Percentiles rank a stretch among this genome's conserved stretches.
These are phyloP conservation scores for Centroberyx gerrardi DNA, from an alignment of 2,797 vertebrate species.

Conservation along the genomic window DNA sequence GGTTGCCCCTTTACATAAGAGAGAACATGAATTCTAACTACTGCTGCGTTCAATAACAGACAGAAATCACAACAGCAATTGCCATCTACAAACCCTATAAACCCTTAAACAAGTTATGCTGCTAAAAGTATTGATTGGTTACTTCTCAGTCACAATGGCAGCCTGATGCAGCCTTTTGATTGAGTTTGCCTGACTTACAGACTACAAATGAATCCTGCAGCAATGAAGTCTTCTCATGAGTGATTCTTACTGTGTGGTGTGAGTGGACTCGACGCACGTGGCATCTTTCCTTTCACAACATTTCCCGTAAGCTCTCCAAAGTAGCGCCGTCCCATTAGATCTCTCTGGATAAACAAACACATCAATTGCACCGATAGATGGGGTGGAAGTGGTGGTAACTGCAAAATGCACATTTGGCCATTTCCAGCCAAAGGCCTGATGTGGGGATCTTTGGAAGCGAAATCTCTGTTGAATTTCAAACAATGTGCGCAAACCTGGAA, in stretches of 20 bases:
- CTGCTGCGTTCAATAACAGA: no score
- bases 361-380: slow-evolving; percentile 23
- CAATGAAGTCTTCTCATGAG: not conserved
- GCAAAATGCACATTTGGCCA: slow-evolving; percentile 33
- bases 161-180: not conserved
- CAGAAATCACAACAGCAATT: no score
- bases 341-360: slow-evolving; percentile 42
- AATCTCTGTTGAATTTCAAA: slow-evolving; percentile 39
- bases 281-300: slow-evolving; percentile 10
- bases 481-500: slow-evolving; percentile 49
- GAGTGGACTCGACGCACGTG: no score
- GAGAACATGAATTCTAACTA: no score
- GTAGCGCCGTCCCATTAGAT: slow-evolving; percentile 21
- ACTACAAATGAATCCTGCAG: not conserved
- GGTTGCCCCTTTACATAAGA: no score
- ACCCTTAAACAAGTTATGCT: not conserved
- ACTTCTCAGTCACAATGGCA: not conserved
- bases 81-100: not conserved
- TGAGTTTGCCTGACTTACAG: slow-evolving; percentile 15
- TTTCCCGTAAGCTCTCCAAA: slow-evolving; percentile 22
- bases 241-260: not conserved
- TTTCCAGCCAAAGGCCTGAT: slow-evolving; percentile 46
- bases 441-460: slow-evolving; percentile 26
- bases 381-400: slow-evolving; percentile 41
- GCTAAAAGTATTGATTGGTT: not conserved